Percentiles rank a stretch among this genome's conserved stretches.
These are phyloP conservation scores for Tubulanus polymorphus DNA, from an alignment of 2,888 invertebrate species.

Conservation along the genomic window DNA sequence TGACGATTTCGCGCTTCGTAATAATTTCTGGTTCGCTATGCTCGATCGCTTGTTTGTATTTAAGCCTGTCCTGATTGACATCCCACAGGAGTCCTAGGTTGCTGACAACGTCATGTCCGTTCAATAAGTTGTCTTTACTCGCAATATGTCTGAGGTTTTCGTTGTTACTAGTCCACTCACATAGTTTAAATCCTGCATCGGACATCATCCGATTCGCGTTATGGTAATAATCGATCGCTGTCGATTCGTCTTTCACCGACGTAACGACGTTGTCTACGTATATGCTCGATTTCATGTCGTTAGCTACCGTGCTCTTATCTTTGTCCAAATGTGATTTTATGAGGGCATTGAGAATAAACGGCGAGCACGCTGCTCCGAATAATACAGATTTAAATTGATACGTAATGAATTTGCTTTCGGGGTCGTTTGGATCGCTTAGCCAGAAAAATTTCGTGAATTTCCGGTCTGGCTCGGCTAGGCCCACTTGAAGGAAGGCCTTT, in stretches of 20 bases:
- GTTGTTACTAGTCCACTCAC: slow-evolving; percentile 12
- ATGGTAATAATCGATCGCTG: slow-evolving; percentile 6
- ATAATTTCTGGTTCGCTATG: not conserved
- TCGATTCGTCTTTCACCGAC: slow-evolving; percentile 3
- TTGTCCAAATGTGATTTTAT: slow-evolving; percentile 15
- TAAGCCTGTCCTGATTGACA: not conserved
- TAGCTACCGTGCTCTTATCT: not conserved
- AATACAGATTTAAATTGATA: slow-evolving; percentile 15
- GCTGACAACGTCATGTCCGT: not conserved
- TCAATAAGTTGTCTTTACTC: not conserved
- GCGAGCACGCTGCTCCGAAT: slow-evolving; percentile 9
- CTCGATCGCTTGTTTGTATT: slow-evolving; percentile 2
- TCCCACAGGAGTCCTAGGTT: slow-evolving; percentile 10
- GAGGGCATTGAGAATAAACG: slow-evolving; percentile 15
- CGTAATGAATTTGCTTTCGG: slow-evolving; percentile 8
- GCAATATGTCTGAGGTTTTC: not conserved
- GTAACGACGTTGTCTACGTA: slow-evolving; percentile 17
- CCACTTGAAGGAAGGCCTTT: slow-evolving; percentile 15
- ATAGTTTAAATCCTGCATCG: slow-evolving; percentile 15
- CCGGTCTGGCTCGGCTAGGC: slow-evolving; percentile 11
- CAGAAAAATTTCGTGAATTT: slow-evolving; percentile 19
- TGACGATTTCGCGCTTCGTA: slow-evolving; percentile 12
- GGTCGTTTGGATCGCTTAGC: slow-evolving; percentile 14
- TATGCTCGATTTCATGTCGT: slow-evolving; percentile 6
- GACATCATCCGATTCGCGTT: slow-evolving; percentile 8